These are phyloP conservation scores for Sebastes baramenuke DNA, from an alignment of 2,797 vertebrate species.

Conservation along the genomic window DNA sequence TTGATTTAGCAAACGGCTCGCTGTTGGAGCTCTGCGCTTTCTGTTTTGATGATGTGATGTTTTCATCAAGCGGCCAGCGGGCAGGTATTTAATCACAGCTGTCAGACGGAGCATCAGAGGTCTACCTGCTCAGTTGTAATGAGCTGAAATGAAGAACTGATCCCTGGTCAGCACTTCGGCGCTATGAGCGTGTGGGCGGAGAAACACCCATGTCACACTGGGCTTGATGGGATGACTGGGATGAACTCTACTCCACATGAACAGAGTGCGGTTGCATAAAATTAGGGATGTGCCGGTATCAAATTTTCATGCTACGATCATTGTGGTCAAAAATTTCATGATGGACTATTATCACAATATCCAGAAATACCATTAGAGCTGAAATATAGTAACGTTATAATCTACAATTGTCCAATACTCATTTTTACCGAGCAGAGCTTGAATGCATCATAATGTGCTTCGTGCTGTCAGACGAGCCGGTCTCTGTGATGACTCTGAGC, in stretches of 20 bases:
- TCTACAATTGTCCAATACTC: no score
- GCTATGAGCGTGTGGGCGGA: background rate
- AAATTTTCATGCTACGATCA: background rate
- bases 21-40: slow-evolving; percentile 25
- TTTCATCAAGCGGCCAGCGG: slow-evolving; percentile 37
- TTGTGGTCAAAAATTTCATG: no score
- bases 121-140: slow-evolving; percentile 47
- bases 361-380: no score
- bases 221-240: slow-evolving; percentile 17
- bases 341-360: no score
- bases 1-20: slow-evolving; percentile 45
- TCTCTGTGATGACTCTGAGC: no score
- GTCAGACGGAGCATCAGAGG: slow-evolving; percentile 51
- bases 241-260: background rate
- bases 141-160: slow-evolving; percentile 43
- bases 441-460: no score
- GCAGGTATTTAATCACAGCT: slow-evolving; percentile 68
- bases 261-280: background rate
- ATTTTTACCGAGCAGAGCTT: no score
- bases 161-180: slow-evolving; percentile 41
- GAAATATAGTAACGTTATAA: no score
- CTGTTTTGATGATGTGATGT: slow-evolving; percentile 63
- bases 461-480: no score
- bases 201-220: background rate
- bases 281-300: background rate